A percentile compares a stretch with the other conserved stretches of the same genome.
phyloP scores from a whole-genome alignment of 1,140 invertebrate species.

The Chrysopa pallens region DNA sequence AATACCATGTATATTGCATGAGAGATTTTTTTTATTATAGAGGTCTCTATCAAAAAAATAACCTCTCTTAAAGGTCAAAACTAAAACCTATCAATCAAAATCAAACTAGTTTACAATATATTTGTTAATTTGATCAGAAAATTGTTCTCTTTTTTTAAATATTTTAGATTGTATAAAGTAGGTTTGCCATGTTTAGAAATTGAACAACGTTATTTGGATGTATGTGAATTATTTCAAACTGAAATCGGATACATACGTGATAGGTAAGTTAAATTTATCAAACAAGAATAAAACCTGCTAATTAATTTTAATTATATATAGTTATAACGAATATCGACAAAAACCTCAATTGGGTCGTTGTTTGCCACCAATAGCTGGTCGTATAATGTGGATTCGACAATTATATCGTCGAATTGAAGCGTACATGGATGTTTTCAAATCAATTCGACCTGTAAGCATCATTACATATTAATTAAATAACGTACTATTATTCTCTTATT shows the following conservation, averaged over 20 bases:
- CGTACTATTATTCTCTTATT: too few species aligned
- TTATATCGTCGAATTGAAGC: conserved; percentile 39
- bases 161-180: conserved; percentile 43
- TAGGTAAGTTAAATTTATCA: conserved; percentile 17
- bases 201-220: conserved; percentile 47
- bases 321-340: conserved; percentile 49
- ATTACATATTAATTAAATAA: too few species aligned
- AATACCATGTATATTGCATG: too few species aligned
- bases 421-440: conserved; percentile 43
- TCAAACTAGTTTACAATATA: too few species aligned
- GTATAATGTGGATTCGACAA: conserved; percentile 53
- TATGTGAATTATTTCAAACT: conserved; percentile 37
- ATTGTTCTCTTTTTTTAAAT: neutral
- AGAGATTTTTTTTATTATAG: too few species aligned
- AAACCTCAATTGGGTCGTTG: conserved; percentile 42
- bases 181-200: conserved; percentile 45
- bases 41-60: too few species aligned
- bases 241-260: conserved; percentile 48
- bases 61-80: too few species aligned
- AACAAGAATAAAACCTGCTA: neutral
- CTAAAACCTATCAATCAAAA: too few species aligned
- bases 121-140: too few species aligned
- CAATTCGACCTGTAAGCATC: conserved; percentile 21
- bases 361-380: conserved; percentile 43
- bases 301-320: too few species aligned